Conservation (phyloP, 2,113 vertebrate genomes). For the Chloebia gouldiae region DNA sequence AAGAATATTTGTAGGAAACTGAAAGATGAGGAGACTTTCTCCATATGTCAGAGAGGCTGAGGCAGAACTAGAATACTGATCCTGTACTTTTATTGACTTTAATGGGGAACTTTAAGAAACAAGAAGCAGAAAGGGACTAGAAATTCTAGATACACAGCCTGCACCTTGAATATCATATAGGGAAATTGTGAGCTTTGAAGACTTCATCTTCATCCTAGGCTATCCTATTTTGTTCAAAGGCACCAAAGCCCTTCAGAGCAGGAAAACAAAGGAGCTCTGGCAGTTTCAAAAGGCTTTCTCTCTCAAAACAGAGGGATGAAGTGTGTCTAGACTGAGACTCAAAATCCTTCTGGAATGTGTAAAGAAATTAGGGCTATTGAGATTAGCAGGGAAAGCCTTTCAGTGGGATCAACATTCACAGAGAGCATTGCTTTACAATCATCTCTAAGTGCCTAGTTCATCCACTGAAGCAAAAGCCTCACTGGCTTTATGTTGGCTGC, state of each 20-base stretch:
- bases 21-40: background rate
- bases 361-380: constrained; percentile 48
- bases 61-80: background rate
- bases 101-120: background rate
- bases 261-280: constrained; percentile 37
- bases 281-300: constrained; percentile 49
- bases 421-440: background rate
- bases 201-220: constrained; percentile 5
- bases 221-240: background rate
- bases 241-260: constrained; percentile 21
- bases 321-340: constrained; percentile 36
- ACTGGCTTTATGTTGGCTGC: background rate
- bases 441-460: background rate
- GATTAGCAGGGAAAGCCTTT: constrained; percentile 38
- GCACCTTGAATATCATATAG: background rate
- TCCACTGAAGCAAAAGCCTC: background rate
- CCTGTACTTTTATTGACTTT: background rate
- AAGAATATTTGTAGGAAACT: background rate
- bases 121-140: background rate
- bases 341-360: constrained; percentile 60
- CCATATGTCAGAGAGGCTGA: background rate
- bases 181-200: constrained; percentile 3
- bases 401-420: constrained; percentile 27
- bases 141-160: background rate
- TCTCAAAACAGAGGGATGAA: constrained; percentile 53